A percentile compares a stretch with the other conserved stretches of the same genome.
Evolutionary conservation across 2,888 invertebrate genomes (phyloP).

Genomic region (Epirrhoe alternata): DNA sequence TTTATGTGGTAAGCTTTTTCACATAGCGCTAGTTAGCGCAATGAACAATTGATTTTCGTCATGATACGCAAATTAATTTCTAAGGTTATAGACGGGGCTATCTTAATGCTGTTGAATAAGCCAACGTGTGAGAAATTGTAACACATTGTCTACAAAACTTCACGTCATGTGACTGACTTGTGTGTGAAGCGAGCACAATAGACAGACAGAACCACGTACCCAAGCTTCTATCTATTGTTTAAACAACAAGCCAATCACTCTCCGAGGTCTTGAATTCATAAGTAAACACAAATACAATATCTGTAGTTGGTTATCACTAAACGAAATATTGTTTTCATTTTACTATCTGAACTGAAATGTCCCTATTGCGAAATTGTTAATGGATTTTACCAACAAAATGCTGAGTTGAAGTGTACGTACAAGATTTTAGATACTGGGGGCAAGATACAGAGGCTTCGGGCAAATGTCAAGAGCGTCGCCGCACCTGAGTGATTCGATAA

Average conservation of each 20-base stretch:
- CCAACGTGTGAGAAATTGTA: constrained; percentile 31
- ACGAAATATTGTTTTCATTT: neutral
- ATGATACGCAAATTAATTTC: constrained; percentile 40
- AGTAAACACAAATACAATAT: constrained; percentile 30
- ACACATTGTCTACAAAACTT: constrained; percentile 29
- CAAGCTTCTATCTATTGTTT: constrained; percentile 35
- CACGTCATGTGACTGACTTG: constrained; percentile 47
- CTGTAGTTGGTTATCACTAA: constrained; percentile 8
- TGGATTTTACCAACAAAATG: constrained; percentile 39
- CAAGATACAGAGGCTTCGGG: constrained; percentile 42
- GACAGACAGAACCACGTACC: constrained; percentile 35
- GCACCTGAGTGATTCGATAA: constrained; percentile 45
- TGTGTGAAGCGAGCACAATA: constrained; percentile 49
- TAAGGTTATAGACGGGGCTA: constrained; percentile 35
- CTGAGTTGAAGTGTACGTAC: constrained; percentile 38
- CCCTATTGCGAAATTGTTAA: constrained; percentile 42
- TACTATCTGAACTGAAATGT: constrained; percentile 33
- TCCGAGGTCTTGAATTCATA: constrained; percentile 26
- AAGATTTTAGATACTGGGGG: constrained; percentile 46
- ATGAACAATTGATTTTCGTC: constrained; percentile 45
- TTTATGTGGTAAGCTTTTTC: constrained; percentile 31
- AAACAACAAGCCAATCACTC: constrained; percentile 41
- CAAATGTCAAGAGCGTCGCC: constrained; percentile 61
- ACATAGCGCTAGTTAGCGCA: constrained; percentile 33
- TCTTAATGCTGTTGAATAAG: constrained; percentile 19